Conservation (phyloP, 2,113 vertebrate species). For the Onychostruthus taczanowskii region DNA sequence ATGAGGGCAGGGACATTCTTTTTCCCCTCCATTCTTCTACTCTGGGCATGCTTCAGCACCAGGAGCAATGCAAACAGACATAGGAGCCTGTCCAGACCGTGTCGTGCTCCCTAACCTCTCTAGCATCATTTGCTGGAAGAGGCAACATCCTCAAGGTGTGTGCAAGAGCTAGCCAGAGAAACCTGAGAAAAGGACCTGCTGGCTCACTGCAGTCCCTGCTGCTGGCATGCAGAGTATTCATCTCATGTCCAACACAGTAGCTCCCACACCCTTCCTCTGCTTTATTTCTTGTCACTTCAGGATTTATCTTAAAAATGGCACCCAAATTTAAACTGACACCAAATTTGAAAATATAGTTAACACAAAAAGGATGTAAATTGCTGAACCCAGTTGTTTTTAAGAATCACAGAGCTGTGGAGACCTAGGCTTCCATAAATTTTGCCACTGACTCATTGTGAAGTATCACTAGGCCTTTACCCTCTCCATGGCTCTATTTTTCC, state of each 20-base stretch:
- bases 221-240: not conserved
- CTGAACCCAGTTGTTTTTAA: not conserved
- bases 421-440: not conserved
- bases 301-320: not conserved
- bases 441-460: not conserved
- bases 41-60: not conserved
- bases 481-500: not conserved
- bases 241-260: not conserved
- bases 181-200: not conserved
- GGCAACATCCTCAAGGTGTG: not conserved
- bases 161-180: not conserved
- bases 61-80: not conserved
- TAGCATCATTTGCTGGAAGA: not conserved
- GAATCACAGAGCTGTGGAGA: not conserved
- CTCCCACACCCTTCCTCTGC: not conserved
- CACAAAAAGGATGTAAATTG: not conserved
- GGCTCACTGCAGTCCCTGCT: not conserved
- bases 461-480: not conserved
- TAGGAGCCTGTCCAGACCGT: not conserved
- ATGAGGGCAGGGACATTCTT: not conserved
- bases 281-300: not conserved
- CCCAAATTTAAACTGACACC: not conserved
- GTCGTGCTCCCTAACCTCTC: not conserved
- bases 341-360: not conserved
- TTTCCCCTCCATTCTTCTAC: not conserved